Evolutionary conservation across 2,113 vertebrate genomes (phyloP).

Genomic region (Prinia subflava): DNA sequence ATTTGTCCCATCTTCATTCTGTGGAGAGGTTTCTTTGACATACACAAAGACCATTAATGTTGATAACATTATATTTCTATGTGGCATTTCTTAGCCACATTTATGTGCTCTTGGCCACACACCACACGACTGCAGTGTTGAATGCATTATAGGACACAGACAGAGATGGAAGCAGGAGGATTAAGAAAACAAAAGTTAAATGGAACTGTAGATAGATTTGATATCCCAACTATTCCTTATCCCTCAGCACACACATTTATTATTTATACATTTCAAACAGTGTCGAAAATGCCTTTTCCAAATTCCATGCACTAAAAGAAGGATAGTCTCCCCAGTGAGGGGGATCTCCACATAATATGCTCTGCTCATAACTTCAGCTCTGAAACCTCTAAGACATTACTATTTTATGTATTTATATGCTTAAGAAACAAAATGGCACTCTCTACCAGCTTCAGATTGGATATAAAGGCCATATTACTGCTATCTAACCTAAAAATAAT

Average conservation of each 20-base stretch:
- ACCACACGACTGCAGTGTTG: rapidly evolving
- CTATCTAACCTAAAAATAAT: background rate
- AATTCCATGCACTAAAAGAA: background rate
- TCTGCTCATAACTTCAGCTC: background rate
- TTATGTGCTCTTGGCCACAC: background rate
- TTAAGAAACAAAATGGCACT: background rate
- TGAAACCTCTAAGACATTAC: background rate
- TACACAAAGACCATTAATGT: background rate
- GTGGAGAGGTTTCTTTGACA: background rate
- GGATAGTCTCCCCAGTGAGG: background rate
- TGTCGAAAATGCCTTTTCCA: background rate
- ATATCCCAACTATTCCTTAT: slow-evolving; percentile 14
- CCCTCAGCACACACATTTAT: background rate
- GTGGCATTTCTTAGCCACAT: background rate
- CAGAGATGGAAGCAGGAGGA: background rate
- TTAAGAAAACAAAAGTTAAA: slow-evolving; percentile 22
- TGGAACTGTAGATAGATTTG: background rate
- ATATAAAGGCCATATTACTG: background rate
- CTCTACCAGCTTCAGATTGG: background rate
- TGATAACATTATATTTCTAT: background rate
- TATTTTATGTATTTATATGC: background rate
- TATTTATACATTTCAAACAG: slow-evolving; percentile 10
- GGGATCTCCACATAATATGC: background rate
- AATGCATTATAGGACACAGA: background rate
- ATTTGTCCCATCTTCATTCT: background rate